These are phyloP conservation scores for Tholera decimalis DNA, from an alignment of 2,888 invertebrate species.

Conservation along the genomic window DNA sequence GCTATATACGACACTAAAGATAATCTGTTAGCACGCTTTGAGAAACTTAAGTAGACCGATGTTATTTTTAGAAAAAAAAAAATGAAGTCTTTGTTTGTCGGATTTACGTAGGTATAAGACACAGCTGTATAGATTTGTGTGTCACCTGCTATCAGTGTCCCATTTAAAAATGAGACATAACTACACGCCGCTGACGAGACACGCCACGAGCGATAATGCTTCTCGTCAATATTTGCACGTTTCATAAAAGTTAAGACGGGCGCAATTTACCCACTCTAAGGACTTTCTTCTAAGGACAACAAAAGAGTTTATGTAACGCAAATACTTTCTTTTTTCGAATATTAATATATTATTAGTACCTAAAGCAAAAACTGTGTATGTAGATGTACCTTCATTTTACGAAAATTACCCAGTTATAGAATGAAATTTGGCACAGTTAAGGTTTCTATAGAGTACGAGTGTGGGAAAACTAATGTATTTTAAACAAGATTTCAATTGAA, in stretches of 20 bases:
- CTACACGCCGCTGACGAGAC: constrained; percentile 53
- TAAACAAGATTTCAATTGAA: no score
- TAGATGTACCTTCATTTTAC: no score
- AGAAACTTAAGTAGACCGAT: constrained; percentile 13
- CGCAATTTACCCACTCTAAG: constrained; percentile 27
- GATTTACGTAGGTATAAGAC: constrained; percentile 28
- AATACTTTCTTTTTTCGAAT: constrained; percentile 52
- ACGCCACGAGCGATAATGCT: constrained; percentile 68
- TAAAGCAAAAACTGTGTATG: no score
- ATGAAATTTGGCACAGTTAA: no score
- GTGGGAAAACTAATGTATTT: no score
- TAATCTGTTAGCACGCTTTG: constrained; percentile 16
- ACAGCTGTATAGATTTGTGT: constrained; percentile 46
- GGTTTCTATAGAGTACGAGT: no score
- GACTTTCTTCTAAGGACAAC: constrained; percentile 41
- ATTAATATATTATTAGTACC: no score
- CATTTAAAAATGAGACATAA: constrained; percentile 59
- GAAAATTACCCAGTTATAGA: no score
- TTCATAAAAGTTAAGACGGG: constrained; percentile 68
- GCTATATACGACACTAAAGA: constrained; percentile 10
- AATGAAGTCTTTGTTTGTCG: constrained; percentile 22
- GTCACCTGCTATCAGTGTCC: constrained; percentile 59
- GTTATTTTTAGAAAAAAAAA: constrained; percentile 30
- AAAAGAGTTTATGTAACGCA: constrained; percentile 51
- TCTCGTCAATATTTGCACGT: constrained; percentile 76